Evolutionary conservation across 2,888 invertebrate genomes (phyloP), one percentile per base, ranked within the genome.

Genomic region (Lasioglossum figueresi): DNA sequence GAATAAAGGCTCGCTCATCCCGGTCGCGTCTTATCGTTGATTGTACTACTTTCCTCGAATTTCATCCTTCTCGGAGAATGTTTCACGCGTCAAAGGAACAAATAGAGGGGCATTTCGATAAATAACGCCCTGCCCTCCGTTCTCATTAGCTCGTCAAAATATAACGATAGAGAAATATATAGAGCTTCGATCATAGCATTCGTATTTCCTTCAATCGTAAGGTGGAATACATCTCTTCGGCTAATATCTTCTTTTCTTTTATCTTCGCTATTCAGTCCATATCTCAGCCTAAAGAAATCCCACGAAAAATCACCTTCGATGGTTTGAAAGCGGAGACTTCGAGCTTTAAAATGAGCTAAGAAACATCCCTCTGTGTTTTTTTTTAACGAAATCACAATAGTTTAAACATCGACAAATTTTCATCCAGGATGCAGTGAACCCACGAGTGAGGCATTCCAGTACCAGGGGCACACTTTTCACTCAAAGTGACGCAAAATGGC

Each of bases 11-110:
- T 83, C 68, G 63, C 79, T 76, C 74, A 45, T 76, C 79, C 76
- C 56, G 73, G 76, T 56, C 77, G 70, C 79, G 73, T 83, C 77
- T 85, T 84, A 80, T 84, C 85, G 80, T 85, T 85, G 80, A 84
- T 84, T 85, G 84, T 76, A 74, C 84, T 70, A 80, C 80, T 85
- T 80, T 68, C 48, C 76, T 31, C 76, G 75, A 79, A 72, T 76
- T 76, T 79, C 79, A 48, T 73, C 63, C 68, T 31, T 19, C 31
- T 6, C 34, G 23, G 73, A 37, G 73, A 37, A 70, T 8, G 52
- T 83, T 75, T 79, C 76, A 52, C 83, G 74, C 74, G 78, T 43
- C 43, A 63, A 83, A 31, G 43, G 56, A 76, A 76, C 70, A 79
- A 83, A 83, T 71, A 70, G 74, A 83, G 43, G 43, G 63, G 63